Conservation (phyloP, 2,797 vertebrate species). For the Molossus molossus region DNA sequence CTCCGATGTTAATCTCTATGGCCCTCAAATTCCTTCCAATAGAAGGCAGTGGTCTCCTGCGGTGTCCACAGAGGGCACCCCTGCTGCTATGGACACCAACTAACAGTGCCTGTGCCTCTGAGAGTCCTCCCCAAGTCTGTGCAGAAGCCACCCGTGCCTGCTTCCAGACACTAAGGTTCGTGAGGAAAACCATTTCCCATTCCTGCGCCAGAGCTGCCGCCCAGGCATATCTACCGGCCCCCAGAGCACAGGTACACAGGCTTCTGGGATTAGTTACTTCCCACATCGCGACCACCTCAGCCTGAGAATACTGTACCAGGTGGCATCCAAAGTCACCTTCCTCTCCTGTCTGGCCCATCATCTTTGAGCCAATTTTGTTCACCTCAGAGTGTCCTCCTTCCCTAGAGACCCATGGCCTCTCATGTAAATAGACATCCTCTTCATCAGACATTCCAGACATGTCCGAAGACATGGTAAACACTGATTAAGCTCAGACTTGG, state of each 20-base stretch:
- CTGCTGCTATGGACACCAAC: not conserved
- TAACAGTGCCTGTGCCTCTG: not conserved
- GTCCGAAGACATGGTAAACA: conserved; percentile 29
- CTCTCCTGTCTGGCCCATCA: not conserved
- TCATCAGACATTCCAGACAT: conserved; percentile 64
- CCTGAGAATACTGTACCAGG: not conserved
- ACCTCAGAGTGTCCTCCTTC: not conserved
- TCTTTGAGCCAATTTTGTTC: conserved; percentile 39
- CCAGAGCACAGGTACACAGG: not conserved
- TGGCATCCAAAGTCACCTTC: not conserved
- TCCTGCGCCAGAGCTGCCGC: not conserved
- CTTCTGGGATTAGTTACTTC: not conserved
- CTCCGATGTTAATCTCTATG: not conserved
- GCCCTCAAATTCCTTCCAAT: not conserved
- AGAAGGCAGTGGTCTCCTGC: not conserved
- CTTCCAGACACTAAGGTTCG: not conserved
- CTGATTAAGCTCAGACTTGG: conserved; percentile 17
- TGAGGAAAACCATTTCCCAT: not conserved
- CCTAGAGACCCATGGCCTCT: not conserved
- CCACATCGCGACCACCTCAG: not conserved
- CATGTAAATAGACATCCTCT: not conserved
- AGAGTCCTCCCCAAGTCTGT: not conserved
- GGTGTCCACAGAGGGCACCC: not conserved
- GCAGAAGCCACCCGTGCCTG: not conserved
- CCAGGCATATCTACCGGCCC: not conserved